Evolutionary conservation across 2,888 invertebrate genomes (phyloP).

Genomic region (Rhogogaster chlorosoma): DNA sequence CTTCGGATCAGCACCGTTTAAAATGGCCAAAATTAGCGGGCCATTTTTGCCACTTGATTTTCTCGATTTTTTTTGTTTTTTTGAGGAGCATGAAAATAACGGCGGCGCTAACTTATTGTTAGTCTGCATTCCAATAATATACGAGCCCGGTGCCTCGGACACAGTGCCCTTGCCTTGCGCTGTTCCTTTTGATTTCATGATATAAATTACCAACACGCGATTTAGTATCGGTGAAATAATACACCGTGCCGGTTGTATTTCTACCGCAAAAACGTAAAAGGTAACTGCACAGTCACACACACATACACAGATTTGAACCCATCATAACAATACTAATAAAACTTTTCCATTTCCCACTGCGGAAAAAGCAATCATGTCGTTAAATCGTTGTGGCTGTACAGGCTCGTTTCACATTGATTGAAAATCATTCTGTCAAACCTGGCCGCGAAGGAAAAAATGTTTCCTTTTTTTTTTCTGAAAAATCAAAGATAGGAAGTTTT

Average conservation of each 20-base stretch:
- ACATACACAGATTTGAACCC: neutral
- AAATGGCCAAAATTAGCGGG: neutral
- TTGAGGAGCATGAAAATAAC: neutral
- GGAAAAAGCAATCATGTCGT: constrained; percentile 7
- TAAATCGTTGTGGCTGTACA: neutral
- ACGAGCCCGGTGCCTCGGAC: neutral
- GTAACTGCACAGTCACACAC: neutral
- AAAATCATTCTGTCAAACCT: constrained; percentile 10
- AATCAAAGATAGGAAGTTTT: neutral
- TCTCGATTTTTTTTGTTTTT: neutral
- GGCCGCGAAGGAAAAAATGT: neutral
- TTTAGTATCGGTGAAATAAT: neutral
- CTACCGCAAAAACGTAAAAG: neutral
- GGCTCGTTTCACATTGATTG: neutral
- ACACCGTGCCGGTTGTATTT: neutral
- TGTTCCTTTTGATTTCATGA: neutral
- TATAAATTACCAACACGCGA: neutral
- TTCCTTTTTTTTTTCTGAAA: neutral
- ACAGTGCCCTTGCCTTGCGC: neutral
- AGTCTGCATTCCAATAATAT: neutral
- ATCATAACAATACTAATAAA: constrained; percentile 27
- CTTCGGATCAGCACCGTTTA: neutral
- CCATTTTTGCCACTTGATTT: neutral
- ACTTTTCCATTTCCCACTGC: constrained; percentile 12
- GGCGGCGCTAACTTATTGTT: neutral